These are phyloP conservation scores for Phalacrocorax carbo DNA, from an alignment of 2,113 vertebrate genomes.

Conservation along the genomic window DNA sequence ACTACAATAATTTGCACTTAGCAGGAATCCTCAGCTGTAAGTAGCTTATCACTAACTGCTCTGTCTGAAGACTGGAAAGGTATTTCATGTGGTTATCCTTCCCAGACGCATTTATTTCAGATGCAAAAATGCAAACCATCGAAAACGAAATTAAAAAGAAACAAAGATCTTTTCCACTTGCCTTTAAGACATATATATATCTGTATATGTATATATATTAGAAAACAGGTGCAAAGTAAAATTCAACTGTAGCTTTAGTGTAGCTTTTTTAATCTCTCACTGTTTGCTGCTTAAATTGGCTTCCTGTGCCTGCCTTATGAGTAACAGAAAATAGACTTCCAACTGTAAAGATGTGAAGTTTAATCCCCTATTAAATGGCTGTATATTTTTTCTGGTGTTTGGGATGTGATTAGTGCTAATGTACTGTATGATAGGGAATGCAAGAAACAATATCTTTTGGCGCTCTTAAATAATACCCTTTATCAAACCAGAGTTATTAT, in stretches of 20 bases:
- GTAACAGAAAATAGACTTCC: not conserved
- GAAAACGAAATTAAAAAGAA: not conserved
- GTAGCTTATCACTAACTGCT: not conserved
- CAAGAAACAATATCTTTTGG: not conserved
- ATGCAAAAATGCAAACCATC: not conserved
- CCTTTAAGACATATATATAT: not conserved
- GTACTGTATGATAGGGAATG: rapidly evolving
- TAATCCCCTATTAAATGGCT: not conserved
- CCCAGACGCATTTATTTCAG: not conserved
- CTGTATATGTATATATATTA: not conserved
- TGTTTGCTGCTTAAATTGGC: not conserved
- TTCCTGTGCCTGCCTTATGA: not conserved
- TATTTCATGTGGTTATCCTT: not conserved
- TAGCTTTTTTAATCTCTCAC: not conserved
- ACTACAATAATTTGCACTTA: not conserved
- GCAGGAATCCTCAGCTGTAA: not conserved
- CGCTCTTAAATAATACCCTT: not conserved
- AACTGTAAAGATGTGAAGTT: not conserved
- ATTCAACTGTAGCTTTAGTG: not conserved
- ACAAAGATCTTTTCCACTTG: not conserved
- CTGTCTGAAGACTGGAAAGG: not conserved
- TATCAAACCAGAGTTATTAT: not conserved
- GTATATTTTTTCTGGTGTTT: not conserved
- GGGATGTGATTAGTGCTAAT: not conserved
- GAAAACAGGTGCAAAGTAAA: not conserved